phyloP scores from a whole-genome alignment of 2,888 invertebrate species.

The Drosophila koepferae region DNA sequence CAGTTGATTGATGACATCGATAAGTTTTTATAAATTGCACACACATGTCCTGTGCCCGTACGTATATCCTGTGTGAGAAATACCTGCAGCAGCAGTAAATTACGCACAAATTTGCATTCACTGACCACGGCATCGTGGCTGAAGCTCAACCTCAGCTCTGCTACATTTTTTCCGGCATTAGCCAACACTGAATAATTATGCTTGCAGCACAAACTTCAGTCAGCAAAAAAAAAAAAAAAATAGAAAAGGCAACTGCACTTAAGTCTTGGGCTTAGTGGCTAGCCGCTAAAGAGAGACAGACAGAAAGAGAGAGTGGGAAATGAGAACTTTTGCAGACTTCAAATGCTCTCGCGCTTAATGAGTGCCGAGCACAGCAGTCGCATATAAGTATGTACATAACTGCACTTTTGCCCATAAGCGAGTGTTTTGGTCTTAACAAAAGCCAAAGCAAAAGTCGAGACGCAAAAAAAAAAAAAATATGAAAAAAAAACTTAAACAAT shows the following conservation, averaged over 20 bases:
- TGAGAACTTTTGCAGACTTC: slow-evolving; percentile 9
- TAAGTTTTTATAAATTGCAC: slow-evolving; percentile 82
- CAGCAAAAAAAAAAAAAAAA: slow-evolving; percentile 36
- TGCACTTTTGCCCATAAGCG: slow-evolving; percentile 13
- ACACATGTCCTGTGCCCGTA: slow-evolving; percentile 40
- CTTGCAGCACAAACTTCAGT: slow-evolving; percentile 12
- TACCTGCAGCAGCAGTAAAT: slow-evolving; percentile 43
- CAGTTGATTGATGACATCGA: slow-evolving; percentile 83
- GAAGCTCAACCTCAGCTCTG: slow-evolving; percentile 1
- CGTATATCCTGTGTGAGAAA: slow-evolving; percentile 28
- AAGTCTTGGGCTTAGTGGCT: slow-evolving; percentile 53
- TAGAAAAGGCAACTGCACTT: slow-evolving; percentile 58
- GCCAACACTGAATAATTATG: slow-evolving; percentile 48
- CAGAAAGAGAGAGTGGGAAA: background rate
- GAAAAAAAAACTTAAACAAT: slow-evolving; percentile 59
- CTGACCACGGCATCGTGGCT: slow-evolving; percentile 6
- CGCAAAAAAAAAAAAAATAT: slow-evolving; percentile 18
- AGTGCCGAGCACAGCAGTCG: slow-evolving; percentile 36
- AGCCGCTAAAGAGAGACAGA: slow-evolving; percentile 23
- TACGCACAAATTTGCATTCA: slow-evolving; percentile 41
- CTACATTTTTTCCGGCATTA: slow-evolving; percentile 19
- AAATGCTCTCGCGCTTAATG: slow-evolving; percentile 33
- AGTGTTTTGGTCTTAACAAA: slow-evolving; percentile 34
- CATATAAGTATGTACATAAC: slow-evolving; percentile 18
- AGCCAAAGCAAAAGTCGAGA: slow-evolving; percentile 51